These are phyloP conservation scores for Pseudorhiza aurosa DNA, from an alignment of 30 jellyfish, hydroid and myxozoan genomes.

Conservation along the genomic window DNA sequence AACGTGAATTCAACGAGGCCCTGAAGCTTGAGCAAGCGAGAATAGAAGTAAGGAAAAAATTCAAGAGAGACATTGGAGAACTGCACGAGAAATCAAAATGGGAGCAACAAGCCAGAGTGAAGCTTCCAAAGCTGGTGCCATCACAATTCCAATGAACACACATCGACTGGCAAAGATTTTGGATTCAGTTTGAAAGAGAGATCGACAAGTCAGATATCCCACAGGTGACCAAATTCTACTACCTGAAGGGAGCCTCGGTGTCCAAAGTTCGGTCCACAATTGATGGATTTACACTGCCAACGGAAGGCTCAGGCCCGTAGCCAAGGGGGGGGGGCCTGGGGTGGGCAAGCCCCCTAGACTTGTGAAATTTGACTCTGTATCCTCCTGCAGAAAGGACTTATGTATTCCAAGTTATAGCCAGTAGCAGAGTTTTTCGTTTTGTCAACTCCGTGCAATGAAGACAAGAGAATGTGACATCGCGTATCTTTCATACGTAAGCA, in stretches of 20 bases:
- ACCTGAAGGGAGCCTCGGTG: slow-evolving; percentile 38
- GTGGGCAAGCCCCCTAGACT: no score
- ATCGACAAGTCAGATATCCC: slow-evolving; percentile 29
- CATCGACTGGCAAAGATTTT: slow-evolving; percentile 34
- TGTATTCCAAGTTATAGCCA: no score
- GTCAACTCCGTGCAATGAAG: no score
- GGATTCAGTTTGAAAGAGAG: slow-evolving; percentile 65
- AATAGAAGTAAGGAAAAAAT: neutral
- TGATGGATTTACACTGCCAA: slow-evolving; percentile 62
- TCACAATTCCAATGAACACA: slow-evolving; percentile 52
- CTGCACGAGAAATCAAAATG: neutral
- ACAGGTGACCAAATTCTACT: slow-evolving; percentile 52
- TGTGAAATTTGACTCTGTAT: no score
- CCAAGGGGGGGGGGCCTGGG: no score
- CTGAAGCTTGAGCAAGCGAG: neutral
- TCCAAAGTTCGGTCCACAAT: slow-evolving; percentile 20
- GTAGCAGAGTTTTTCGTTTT: no score
- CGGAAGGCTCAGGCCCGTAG: no score
- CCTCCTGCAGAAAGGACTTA: no score
- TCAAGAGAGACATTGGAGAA: neutral
- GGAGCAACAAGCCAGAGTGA: slow-evolving; percentile 20
- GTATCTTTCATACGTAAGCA: no score
- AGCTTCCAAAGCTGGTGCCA: slow-evolving; percentile 44
- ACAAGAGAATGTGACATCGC: no score
- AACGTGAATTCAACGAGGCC: neutral